Conservation (phyloP, 1,140 invertebrate species). For the Radopholus similis region DNA sequence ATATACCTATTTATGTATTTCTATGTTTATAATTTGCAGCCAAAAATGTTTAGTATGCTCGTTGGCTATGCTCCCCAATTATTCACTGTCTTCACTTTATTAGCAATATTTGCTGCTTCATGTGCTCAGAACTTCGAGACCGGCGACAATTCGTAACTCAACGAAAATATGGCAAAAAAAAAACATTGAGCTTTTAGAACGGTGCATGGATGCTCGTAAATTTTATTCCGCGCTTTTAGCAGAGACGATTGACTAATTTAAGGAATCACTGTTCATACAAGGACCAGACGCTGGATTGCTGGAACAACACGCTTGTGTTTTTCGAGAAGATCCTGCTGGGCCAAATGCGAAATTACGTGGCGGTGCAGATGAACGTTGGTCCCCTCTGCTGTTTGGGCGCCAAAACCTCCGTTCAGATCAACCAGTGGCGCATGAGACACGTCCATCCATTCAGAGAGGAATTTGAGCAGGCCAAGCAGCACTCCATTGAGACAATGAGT, state of each 20-base stretch:
- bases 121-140: slow-evolving; percentile 50
- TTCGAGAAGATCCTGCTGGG: slow-evolving; percentile 43
- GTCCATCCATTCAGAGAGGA: slow-evolving; percentile 30
- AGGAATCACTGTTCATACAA: slow-evolving; percentile 47
- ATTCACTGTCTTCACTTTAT: slow-evolving; percentile 3
- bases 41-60: too few species aligned
- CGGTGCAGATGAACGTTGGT: slow-evolving; percentile 47
- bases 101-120: background rate
- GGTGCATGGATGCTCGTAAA: slow-evolving; percentile 46
- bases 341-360: slow-evolving; percentile 49
- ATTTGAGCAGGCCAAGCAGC: slow-evolving; percentile 24
- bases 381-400: background rate
- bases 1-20: too few species aligned
- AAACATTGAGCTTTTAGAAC: too few species aligned
- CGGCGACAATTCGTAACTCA: slow-evolving; percentile 45
- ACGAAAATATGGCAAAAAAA: too few species aligned
- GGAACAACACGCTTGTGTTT: slow-evolving; percentile 43
- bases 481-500: slow-evolving; percentile 38
- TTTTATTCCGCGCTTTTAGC: slow-evolving; percentile 31
- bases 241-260: slow-evolving; percentile 5
- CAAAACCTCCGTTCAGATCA: slow-evolving; percentile 18
- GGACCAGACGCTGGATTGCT: slow-evolving; percentile 34
- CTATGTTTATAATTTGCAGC: too few species aligned
- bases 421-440: slow-evolving; percentile 43
- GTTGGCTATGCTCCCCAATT: background rate